Conservation (phyloP, 2,888 invertebrate species). For the Cotesia congregata region DNA sequence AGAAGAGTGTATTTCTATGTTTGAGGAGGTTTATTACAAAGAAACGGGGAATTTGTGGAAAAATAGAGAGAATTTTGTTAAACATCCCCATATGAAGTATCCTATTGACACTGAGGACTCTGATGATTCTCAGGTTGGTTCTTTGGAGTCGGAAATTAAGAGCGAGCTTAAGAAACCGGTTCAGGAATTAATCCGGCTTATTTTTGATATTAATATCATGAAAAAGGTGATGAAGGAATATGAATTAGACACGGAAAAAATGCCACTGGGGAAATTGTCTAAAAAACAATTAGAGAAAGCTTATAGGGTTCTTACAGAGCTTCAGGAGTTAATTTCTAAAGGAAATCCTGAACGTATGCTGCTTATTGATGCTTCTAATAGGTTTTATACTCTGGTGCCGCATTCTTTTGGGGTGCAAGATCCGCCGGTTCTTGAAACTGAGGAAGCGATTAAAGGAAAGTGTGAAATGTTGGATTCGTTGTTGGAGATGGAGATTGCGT, state of each 20-base stretch:
- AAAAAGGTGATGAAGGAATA: slow-evolving; percentile 93
- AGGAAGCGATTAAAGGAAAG: slow-evolving; percentile 79
- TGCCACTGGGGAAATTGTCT: slow-evolving; percentile 97
- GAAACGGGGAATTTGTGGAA: slow-evolving; percentile 89
- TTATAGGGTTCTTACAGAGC: slow-evolving; percentile 82
- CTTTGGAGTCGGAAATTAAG: slow-evolving; percentile 72
- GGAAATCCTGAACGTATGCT: slow-evolving; percentile 69
- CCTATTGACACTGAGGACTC: slow-evolving; percentile 94
- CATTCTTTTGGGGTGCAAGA: slow-evolving; percentile 91
- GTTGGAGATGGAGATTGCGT: slow-evolving; percentile 96
- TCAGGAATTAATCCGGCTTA: slow-evolving; percentile 85
- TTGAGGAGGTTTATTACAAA: slow-evolving; percentile 78
- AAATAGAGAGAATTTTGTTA: slow-evolving; percentile 77
- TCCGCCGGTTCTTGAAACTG: slow-evolving; percentile 84
- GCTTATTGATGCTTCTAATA: slow-evolving; percentile 89
- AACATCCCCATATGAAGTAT: slow-evolving; percentile 81
- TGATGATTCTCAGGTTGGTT: slow-evolving; percentile 70
- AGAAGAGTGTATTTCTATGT: slow-evolving; percentile 75
- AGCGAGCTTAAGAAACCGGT: slow-evolving; percentile 83
- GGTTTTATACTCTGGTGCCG: slow-evolving; percentile 95
- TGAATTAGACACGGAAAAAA: slow-evolving; percentile 96
- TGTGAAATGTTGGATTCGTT: slow-evolving; percentile 92
- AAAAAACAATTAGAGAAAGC: slow-evolving; percentile 91
- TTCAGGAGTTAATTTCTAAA: slow-evolving; percentile 75
- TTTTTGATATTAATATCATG: slow-evolving; percentile 94